Conservation (phyloP, 2,113 vertebrate genomes). For the Pelusios castaneus region DNA sequence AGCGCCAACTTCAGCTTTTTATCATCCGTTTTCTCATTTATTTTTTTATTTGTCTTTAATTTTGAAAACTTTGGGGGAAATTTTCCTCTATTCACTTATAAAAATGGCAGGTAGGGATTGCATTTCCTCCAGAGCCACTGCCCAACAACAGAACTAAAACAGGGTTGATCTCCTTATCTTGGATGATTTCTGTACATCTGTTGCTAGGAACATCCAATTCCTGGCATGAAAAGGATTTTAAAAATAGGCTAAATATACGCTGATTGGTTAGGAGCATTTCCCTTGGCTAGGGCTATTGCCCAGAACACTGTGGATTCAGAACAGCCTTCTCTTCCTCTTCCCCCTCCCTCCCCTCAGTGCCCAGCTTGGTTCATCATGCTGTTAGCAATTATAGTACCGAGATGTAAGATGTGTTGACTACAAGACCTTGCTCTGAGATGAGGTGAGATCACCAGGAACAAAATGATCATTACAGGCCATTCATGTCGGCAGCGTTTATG, state of each 20-base stretch:
- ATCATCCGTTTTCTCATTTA: background rate
- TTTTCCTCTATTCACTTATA: background rate
- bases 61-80: rapidly evolving
- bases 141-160: rapidly evolving
- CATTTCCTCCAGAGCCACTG: background rate
- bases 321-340: background rate
- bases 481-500: slow-evolving; percentile 68
- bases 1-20: background rate
- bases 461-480: slow-evolving; percentile 64
- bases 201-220: background rate
- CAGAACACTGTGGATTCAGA: background rate
- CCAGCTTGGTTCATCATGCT: background rate
- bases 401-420: slow-evolving; percentile 33
- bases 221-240: background rate
- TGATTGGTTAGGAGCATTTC: background rate
- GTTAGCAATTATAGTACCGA: rapidly evolving
- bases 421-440: slow-evolving; percentile 48
- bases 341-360: background rate
- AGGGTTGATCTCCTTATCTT: rapidly evolving
- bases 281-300: background rate
- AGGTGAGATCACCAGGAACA: slow-evolving; percentile 55
- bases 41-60: background rate
- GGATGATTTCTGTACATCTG: rapidly evolving
- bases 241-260: background rate
- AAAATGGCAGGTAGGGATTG: background rate